Evolutionary conservation across 2,797 vertebrate genomes (phyloP).

Genomic region (Pantherophis alleghaniensis): DNA sequence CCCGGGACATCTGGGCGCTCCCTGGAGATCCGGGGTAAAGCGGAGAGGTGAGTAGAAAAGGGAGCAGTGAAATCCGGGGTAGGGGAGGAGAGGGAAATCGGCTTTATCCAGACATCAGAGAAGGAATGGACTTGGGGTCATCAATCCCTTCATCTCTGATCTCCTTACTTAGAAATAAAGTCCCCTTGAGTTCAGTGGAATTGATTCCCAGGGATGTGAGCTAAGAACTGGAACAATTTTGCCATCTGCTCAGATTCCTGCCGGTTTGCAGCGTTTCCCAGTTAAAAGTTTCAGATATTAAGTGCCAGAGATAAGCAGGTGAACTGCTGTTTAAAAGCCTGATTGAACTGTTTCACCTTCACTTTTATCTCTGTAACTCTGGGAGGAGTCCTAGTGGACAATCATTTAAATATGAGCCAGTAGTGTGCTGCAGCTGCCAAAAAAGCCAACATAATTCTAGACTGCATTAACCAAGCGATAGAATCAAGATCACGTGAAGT

Average conservation of each 20-base stretch:
- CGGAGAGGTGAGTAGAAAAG: constrained; percentile 17
- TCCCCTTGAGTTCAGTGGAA: not conserved
- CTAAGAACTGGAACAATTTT: not conserved
- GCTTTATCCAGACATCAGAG: not conserved
- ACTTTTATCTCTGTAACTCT: not conserved
- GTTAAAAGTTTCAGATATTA: not conserved
- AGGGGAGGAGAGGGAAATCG: not conserved
- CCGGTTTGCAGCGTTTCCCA: not conserved
- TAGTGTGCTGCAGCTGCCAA: no score
- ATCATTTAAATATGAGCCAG: no score
- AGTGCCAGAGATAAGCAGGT: not conserved
- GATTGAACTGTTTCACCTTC: not conserved
- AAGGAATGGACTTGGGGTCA: not conserved
- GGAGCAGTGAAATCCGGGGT: no score
- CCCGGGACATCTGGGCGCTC: not conserved
- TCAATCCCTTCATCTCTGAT: no score
- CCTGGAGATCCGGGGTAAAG: not conserved
- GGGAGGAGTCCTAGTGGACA: no score
- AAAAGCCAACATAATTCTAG: no score
- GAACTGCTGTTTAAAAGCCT: not conserved
- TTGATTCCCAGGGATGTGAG: not conserved
- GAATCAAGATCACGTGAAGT: no score
- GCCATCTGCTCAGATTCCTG: not conserved
- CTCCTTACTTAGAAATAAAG: not conserved
- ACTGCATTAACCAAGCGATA: no score